phyloP scores from a whole-genome alignment of 2,113 vertebrate genomes.

The Sclerurus mexicanus region DNA sequence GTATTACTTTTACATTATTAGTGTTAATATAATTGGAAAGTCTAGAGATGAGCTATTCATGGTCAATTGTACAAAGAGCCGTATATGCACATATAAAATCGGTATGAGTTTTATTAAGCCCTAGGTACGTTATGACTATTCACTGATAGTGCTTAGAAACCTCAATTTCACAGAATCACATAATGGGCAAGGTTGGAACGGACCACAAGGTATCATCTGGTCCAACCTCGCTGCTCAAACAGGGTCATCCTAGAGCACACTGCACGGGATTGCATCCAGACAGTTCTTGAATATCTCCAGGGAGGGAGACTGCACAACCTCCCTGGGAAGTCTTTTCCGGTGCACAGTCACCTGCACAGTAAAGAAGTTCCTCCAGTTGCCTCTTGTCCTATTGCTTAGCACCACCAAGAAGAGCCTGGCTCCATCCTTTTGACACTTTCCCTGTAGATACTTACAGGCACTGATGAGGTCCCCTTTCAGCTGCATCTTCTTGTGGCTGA shows the following conservation, averaged over 20 bases:
- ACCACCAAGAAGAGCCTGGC: neutral
- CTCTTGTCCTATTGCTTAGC: neutral
- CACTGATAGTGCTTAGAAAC: neutral
- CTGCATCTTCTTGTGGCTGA: fast-evolving
- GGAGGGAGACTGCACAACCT: neutral
- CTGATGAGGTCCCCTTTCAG: neutral
- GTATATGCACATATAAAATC: neutral
- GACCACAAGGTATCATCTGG: no score
- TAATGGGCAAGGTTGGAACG: neutral
- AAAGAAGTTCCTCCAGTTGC: neutral
- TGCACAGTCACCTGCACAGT: neutral
- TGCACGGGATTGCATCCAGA: neutral
- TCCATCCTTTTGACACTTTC: neutral
- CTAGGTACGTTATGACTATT: neutral
- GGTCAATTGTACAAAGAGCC: neutral
- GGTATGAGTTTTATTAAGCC: neutral
- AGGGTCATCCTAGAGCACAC: neutral
- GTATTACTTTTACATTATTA: neutral
- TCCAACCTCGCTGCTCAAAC: neutral
- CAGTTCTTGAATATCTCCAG: neutral
- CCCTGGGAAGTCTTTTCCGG: neutral
- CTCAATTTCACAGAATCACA: neutral
- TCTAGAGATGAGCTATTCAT: neutral
- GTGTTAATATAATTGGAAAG: neutral
- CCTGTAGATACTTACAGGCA: neutral